Base-by-base conservation (phyloP, 1,140 invertebrate species). In the Microplitis demolitor region DNA sequence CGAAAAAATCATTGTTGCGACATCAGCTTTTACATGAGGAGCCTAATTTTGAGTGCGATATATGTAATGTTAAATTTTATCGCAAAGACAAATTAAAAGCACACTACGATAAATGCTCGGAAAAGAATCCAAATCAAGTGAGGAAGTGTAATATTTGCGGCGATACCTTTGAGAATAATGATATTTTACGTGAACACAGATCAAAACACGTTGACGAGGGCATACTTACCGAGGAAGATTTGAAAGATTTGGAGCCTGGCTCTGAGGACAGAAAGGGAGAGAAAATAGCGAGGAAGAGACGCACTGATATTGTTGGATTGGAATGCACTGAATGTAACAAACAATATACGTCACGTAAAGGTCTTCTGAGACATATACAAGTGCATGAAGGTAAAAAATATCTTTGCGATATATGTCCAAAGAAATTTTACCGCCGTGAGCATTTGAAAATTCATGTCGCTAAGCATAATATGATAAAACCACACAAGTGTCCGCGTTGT, bases 351-450 rank as follows among this genome's bases (percentile, higher is more conserved):
- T 90, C 89, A 0, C 87, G 90, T 34, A 90, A 90, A 31, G 90
- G 90, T 68, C 74, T 90, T 1, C 82, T 90, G 24, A 84, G 90
- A 0, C 90, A 90, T 51, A 90, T 91, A 81, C 89, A 90, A 72
- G 84, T 90, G 14, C 91, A 92, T 76, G 90, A 91, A 72, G 89
- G 91, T 5, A 91, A 91, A 75, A 91, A 91, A 61, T 91, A 91
- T 60, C 87, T 91, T 3, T 92, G 91, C 78, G 90, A 90, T 14
- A 91, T 91, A 61, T 92, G 91, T 68, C 89, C 91, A 16, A 91
- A 92, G 68, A 90, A 91, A 77, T 91, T 92, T 74, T 91, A 91
- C 13, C 87, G 91, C 0, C 90, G 91, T 61, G 91, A 91, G 72
- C 91, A 91, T 77, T 68, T 88, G 6, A 87, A 88, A 61, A 86